These are phyloP conservation scores for Heliconius himera DNA, from an alignment of 1,140 invertebrate species.

Conservation along the genomic window DNA sequence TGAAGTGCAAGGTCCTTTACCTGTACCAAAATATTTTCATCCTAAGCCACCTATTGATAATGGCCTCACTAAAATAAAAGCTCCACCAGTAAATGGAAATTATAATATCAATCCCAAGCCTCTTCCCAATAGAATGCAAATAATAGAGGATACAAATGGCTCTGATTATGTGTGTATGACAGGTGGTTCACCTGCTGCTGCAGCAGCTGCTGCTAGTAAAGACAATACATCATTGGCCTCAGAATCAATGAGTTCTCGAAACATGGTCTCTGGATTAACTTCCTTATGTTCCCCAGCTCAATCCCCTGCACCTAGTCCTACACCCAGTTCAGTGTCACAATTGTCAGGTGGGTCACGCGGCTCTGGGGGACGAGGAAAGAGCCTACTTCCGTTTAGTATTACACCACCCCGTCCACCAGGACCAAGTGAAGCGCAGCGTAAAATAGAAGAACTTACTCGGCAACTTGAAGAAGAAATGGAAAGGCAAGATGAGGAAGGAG, in stretches of 20 bases:
- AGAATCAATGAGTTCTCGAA: conserved; percentile 63
- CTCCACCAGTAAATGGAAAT: conserved; percentile 58
- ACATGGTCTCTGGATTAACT: conserved; percentile 65
- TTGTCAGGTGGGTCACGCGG: conserved; percentile 75
- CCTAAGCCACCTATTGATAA: conserved; percentile 66
- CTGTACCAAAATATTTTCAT: conserved; percentile 77
- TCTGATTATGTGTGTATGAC: conserved; percentile 89
- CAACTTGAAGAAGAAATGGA: conserved; percentile 97
- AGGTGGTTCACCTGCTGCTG: conserved; percentile 79
- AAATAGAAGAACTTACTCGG: conserved; percentile 94
- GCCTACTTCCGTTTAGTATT: conserved; percentile 92
- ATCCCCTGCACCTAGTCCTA: conserved; percentile 78
- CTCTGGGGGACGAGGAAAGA: conserved; percentile 85
- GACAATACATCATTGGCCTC: conserved; percentile 66
- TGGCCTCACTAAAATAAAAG: conserved; percentile 62
- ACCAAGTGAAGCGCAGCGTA: conserved; percentile 93
- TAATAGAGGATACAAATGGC: conserved; percentile 84
- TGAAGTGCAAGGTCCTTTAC: conserved; percentile 68
- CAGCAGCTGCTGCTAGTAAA: conserved; percentile 56
- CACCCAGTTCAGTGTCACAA: conserved; percentile 80
- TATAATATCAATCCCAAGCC: conserved; percentile 56
- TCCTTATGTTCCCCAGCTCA: conserved; percentile 69
- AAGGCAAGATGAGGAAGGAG: conserved; percentile 95
- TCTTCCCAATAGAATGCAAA: conserved; percentile 69
- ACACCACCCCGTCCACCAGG: conserved; percentile 92